Evolutionary conservation across 2,113 vertebrate genomes (phyloP).

Genomic region (Pantherophis guttatus): DNA sequence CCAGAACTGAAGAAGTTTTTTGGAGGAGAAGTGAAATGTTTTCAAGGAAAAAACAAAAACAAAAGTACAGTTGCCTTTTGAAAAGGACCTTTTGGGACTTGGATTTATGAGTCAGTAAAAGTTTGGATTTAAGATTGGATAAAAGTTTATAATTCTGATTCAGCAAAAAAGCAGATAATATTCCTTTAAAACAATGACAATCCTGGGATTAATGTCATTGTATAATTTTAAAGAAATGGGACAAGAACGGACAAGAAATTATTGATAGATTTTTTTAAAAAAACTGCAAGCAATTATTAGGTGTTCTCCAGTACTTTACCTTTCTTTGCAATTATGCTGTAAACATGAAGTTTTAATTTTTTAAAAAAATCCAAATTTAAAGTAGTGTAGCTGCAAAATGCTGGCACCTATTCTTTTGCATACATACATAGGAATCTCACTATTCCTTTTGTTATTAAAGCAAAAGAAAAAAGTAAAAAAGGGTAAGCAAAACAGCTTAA

Average conservation of each 20-base stretch:
- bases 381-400: neutral
- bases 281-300: neutral
- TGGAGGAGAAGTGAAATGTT: no score
- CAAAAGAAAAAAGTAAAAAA: neutral
- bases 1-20: no score
- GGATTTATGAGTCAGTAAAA: neutral
- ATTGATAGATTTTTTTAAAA: neutral
- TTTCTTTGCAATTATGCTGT: neutral
- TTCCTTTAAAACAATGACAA: neutral
- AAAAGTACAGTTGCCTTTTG: no score
- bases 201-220: neutral
- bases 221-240: neutral
- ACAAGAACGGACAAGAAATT: neutral
- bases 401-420: neutral
- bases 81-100: no score
- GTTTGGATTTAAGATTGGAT: neutral
- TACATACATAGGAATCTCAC: neutral
- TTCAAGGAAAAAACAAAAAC: no score
- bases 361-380: neutral
- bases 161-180: neutral
- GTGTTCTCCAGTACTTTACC: neutral
- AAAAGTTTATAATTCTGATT: neutral
- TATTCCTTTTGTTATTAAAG: neutral
- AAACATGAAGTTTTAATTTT: neutral
- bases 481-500: neutral